phyloP scores from a whole-genome alignment of 2,888 invertebrate genomes.

The Drosophila villosipedis region DNA sequence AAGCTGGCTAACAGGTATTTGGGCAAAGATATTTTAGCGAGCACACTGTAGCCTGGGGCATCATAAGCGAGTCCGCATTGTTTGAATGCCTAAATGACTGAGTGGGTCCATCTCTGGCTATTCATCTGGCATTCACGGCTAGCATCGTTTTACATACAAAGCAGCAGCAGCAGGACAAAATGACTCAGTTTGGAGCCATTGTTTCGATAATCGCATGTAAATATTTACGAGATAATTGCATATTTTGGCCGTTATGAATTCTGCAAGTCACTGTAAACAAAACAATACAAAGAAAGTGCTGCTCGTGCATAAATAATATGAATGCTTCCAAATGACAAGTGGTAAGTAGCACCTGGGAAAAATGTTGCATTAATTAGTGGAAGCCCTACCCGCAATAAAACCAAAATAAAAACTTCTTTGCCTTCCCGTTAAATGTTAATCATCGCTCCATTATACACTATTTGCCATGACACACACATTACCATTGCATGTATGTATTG shows the following conservation, averaged over 20 bases:
- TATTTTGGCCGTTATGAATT: background rate
- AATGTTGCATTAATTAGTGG: background rate
- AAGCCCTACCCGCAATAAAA: background rate
- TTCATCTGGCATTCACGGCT: background rate
- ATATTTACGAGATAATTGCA: conserved; percentile 6
- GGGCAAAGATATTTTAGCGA: background rate
- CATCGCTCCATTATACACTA: background rate
- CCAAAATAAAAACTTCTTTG: background rate
- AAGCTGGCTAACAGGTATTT: background rate
- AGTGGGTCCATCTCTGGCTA: conserved; percentile 1
- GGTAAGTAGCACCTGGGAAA: background rate
- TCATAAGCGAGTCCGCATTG: background rate
- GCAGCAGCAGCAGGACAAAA: background rate
- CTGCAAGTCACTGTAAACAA: conserved; percentile 1
- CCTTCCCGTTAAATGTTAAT: background rate
- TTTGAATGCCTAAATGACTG: conserved; percentile 9
- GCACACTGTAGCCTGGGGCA: background rate
- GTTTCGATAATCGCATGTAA: background rate
- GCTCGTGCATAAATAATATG: background rate
- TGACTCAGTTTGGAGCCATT: background rate
- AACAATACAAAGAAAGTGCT: background rate
- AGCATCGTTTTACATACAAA: background rate
- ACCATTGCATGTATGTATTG: background rate
- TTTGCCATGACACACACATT: background rate
- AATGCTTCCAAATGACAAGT: background rate